Conservation (phyloP, 2,888 invertebrate genomes). For the Anthrax anthrax region DNA sequence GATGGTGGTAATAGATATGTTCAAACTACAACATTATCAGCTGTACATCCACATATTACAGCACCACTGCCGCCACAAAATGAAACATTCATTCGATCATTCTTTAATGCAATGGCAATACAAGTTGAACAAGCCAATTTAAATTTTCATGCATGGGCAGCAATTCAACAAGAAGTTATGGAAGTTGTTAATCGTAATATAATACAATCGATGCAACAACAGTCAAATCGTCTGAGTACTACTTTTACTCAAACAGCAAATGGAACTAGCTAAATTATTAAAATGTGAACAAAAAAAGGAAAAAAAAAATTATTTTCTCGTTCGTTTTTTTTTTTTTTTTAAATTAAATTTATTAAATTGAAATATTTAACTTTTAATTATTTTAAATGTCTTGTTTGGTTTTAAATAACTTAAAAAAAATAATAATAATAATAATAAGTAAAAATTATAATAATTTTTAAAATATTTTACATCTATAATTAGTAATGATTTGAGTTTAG, state of each 20-base stretch:
- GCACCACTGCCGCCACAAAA: background rate
- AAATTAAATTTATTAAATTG: too few species aligned
- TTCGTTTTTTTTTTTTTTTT: too few species aligned
- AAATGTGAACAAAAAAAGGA: too few species aligned
- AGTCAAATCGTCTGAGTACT: background rate
- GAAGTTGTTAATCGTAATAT: background rate
- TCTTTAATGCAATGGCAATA: conserved; percentile 4
- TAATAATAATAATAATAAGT: too few species aligned
- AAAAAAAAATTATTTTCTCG: too few species aligned
- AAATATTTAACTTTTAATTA: too few species aligned
- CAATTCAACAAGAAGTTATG: conserved; percentile 3
- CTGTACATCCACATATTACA: too few species aligned
- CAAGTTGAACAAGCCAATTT: conserved; percentile 5
- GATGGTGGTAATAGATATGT: background rate
- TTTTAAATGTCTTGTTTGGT: too few species aligned
- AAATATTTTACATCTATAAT: too few species aligned
- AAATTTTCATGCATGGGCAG: conserved; percentile 2
- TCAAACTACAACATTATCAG: background rate
- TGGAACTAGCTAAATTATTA: background rate
- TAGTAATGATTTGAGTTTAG: too few species aligned
- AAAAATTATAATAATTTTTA: too few species aligned
- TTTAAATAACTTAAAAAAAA: too few species aligned
- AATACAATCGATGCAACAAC: background rate
- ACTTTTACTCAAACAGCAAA: background rate
- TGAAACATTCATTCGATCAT: background rate